Percentiles rank a stretch among this genome's conserved stretches.
These are phyloP conservation scores for Urechis unicinctus DNA, from an alignment of 2,888 invertebrate species.

Conservation along the genomic window DNA sequence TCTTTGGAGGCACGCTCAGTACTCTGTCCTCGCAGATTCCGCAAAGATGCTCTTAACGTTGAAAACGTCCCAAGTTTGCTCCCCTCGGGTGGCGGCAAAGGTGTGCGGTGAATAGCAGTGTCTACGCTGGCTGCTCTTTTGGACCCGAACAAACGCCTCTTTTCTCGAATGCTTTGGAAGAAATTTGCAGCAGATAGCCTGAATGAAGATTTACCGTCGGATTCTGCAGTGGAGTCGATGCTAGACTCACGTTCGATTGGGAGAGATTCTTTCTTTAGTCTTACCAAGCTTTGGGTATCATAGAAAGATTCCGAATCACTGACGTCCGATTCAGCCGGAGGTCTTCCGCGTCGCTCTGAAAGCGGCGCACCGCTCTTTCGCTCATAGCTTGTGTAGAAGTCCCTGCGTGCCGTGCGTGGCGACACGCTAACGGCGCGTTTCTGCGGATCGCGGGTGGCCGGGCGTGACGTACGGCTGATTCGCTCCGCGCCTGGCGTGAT, in stretches of 20 bases:
- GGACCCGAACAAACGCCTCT: slow-evolving; percentile 17
- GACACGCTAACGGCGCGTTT: slow-evolving; percentile 16
- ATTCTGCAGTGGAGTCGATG: background rate
- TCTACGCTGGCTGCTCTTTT: slow-evolving; percentile 21
- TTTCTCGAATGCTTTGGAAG: slow-evolving; percentile 20
- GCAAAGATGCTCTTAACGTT: no score
- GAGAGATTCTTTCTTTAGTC: background rate
- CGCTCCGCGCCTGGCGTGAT: slow-evolving; percentile 11
- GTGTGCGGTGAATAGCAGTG: no score
- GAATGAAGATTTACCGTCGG: slow-evolving; percentile 3
- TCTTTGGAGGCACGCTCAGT: no score
- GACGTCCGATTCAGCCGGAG: background rate
- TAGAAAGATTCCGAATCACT: background rate
- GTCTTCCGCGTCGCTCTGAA: background rate
- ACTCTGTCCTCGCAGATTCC: no score
- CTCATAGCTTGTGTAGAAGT: slow-evolving; percentile 20
- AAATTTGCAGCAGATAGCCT: slow-evolving; percentile 3
- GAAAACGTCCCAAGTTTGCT: no score
- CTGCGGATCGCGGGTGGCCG: background rate
- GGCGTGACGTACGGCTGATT: background rate
- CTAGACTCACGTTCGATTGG: slow-evolving; percentile 2
- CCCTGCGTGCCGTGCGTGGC: slow-evolving; percentile 13
- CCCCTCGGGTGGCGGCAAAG: no score
- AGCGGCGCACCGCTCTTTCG: background rate
- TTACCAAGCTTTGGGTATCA: background rate